Conservation (phyloP, 2,888 invertebrate species). For the Diaperis boleti region DNA sequence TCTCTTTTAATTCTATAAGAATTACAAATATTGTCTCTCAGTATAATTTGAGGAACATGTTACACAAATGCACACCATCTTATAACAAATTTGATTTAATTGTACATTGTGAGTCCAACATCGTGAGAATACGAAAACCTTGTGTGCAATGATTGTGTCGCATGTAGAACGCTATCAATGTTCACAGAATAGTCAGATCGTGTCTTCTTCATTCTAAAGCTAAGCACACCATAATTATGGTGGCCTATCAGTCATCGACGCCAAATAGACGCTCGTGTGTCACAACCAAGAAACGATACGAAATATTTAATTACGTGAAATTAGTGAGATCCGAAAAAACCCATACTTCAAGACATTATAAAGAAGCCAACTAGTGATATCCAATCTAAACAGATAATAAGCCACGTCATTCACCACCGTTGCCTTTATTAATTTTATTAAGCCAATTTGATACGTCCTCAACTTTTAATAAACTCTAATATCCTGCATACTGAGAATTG, state of each 20-base stretch:
- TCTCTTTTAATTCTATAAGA: no score
- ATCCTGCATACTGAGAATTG: slow-evolving; percentile 48
- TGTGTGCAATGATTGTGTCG: slow-evolving; percentile 57
- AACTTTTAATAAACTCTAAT: slow-evolving; percentile 49
- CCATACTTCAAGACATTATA: not conserved
- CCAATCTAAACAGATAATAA: slow-evolving; percentile 31
- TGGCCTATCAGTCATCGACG: slow-evolving; percentile 25
- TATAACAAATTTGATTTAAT: no score
- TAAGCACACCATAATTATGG: slow-evolving; percentile 30
- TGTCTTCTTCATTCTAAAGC: slow-evolving; percentile 41
- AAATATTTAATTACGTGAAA: slow-evolving; percentile 34
- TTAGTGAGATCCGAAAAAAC: slow-evolving; percentile 14
- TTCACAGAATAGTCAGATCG: slow-evolving; percentile 37
- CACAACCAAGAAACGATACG: slow-evolving; percentile 19
- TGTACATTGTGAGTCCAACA: no score
- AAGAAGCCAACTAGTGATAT: slow-evolving; percentile 13
- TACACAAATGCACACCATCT: no score
- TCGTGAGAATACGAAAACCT: slow-evolving; percentile 54
- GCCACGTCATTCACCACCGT: slow-evolving; percentile 31
- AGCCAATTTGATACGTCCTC: slow-evolving; percentile 50
- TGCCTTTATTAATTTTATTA: slow-evolving; percentile 47
- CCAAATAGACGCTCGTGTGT: slow-evolving; percentile 19
- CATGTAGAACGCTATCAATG: slow-evolving; percentile 54
- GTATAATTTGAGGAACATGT: no score
- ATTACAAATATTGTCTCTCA: no score